Base-by-base conservation (phyloP, 2,797 vertebrate genomes). In the Clarias pachynema region DNA sequence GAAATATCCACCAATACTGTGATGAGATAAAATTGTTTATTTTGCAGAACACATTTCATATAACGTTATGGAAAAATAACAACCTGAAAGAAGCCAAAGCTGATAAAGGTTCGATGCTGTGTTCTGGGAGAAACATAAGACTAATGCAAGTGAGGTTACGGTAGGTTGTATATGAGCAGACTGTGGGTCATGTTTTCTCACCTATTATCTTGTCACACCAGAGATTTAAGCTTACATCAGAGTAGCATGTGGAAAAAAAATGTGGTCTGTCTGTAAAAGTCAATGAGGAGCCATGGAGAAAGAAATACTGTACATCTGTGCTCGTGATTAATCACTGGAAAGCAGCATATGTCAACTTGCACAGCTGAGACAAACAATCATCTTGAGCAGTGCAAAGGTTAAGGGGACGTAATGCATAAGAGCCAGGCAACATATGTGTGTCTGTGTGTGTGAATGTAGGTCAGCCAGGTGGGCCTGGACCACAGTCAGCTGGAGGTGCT, bases 401-500 rank as follows among this genome's bases (percentile, higher is more conserved):
- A 79, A 62, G 5, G 4, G 29, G 63, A 80, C 18, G 5, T n/a
- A 34, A 37, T 34, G 74, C 59, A 59, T 60, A 20, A 69, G 63
- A 82, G 53, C 31, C 37, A 62, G 79, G 4, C 34, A 60, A 69
- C 40, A 37, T 59, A 31, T 57, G 73, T 82, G 66, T 81, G 70
- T 65, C 29, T 59, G 73, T 66, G 8, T 72, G 16, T 85, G 80
- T 91, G 89, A 92, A 93, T 94, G 91, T 92, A 93, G 93, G 93
- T 94, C 94, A 94, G 82, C 90, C 92, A 93, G 93, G 94, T 94
- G 93, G 93, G 89, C 89, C 87, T 91, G 88, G 92, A 93, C 82
- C 88, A 82, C 91, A 92, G 93, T 93, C 93, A 94, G 89, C 92
- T 91, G 88, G 79, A 79, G 89, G 83, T 44, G 68, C 62, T 66